A percentile compares a stretch with the other conserved stretches of the same genome.
Evolutionary conservation across 2,888 invertebrate species (phyloP).

Genomic region (Drosophila meridionalis): DNA sequence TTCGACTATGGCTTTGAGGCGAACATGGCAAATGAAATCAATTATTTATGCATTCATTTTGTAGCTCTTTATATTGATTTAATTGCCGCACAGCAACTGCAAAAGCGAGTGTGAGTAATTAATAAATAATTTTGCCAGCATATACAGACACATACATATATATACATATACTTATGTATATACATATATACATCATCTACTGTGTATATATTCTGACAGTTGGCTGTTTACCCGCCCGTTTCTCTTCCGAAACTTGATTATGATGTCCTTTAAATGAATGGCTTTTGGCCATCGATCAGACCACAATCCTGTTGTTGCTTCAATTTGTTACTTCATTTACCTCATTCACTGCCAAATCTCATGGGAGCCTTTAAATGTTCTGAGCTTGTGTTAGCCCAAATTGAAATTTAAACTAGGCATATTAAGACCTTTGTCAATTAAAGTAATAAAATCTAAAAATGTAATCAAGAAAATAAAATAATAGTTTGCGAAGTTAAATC

Average conservation of each 20-base stretch:
- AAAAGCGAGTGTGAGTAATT: constrained; percentile 60
- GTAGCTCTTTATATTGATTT: constrained; percentile 66
- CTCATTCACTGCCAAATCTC: background rate
- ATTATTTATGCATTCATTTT: constrained; percentile 70
- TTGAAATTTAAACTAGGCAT: background rate
- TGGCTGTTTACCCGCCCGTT: constrained; percentile 40
- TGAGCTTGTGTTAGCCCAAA: background rate
- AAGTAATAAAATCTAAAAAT: background rate
- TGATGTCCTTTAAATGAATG: constrained; percentile 64
- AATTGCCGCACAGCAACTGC: constrained; percentile 53
- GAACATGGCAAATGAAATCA: constrained; percentile 59
- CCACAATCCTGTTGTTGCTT: background rate
- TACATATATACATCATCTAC: constrained; percentile 19
- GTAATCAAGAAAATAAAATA: background rate
- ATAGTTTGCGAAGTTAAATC: background rate
- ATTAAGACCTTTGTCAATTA: constrained; percentile 8
- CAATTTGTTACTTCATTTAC: constrained; percentile 4
- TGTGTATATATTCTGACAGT: constrained; percentile 42
- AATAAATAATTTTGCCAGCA: constrained; percentile 64
- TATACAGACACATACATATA: background rate
- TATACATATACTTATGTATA: background rate
- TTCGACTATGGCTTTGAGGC: constrained; percentile 24
- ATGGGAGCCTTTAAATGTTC: constrained; percentile 2
- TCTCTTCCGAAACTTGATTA: constrained; percentile 53
- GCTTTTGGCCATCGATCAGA: constrained; percentile 43